Evolutionary conservation across 2,888 invertebrate genomes (phyloP), one percentile per base, ranked within the genome.

Genomic region (Allolobophora icterica): DNA sequence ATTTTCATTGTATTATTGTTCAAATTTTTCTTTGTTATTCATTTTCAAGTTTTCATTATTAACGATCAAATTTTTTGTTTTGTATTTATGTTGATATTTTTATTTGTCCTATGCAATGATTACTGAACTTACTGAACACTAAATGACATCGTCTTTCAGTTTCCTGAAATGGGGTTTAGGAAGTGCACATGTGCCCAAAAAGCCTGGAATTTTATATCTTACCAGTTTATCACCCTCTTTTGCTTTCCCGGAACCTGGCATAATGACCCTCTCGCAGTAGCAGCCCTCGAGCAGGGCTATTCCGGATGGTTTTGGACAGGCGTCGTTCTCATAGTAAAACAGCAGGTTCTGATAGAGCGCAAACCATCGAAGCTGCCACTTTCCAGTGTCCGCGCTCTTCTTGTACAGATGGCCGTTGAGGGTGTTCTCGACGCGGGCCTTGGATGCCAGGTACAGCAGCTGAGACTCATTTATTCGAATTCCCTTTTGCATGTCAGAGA

Each of bases 281-380:
- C 98, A 98, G 0, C 98, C 98, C 95, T 98, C 98, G 91, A 98
- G 96, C 93, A 98, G 96, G 38, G 98, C 96, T 33, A 98, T 97
- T 0, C 98, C 98, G 0, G 97, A 97, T 0, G 98, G 98, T 58
- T 97, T 96, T 34, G 96, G 96, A 94, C 97, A 97, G 94, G 96
- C 96, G 94, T 98, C 98, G 90, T 97, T 97, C 94, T 98, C 98
- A 95, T 97, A 98, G 96, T 98, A 98, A 96, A 98, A 98, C 93
- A 98, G 96, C 94, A 98, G 96, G 96, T 98, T 98, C 97, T 98
- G 96, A 71, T 96, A 97, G 92, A 96, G 94, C 91, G 95, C 94
- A 94, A 96, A 96, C 94, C 95, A 96, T n/a, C 96, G 93, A 83
- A 95, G 94, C 95, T 98, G 98, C 98, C 98, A 98, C 95, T 98